Percentiles rank a stretch among this genome's conserved stretches.
phyloP scores from a whole-genome alignment of 2,113 vertebrate species.

The Crotalus helleri region DNA sequence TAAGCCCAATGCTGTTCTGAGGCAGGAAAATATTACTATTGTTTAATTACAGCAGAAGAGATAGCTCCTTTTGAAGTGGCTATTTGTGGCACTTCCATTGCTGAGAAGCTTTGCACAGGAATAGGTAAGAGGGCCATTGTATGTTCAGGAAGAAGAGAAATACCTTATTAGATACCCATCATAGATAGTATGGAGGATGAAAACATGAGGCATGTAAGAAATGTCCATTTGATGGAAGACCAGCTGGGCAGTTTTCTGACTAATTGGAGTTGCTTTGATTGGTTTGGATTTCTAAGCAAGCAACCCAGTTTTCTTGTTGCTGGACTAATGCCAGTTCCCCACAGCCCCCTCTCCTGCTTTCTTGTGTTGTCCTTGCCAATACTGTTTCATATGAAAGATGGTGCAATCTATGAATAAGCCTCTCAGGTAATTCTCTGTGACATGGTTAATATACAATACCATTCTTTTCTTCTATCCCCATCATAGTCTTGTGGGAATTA shows the following conservation, averaged over 20 bases:
- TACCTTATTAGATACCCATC: not conserved
- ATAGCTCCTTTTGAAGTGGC: conserved; percentile 7
- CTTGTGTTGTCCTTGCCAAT: not conserved
- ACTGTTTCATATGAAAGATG: not conserved
- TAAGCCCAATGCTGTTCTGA: conserved; percentile 50
- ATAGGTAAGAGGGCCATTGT: not conserved
- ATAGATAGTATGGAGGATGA: not conserved
- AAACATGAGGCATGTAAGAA: not conserved
- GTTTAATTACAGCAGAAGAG: conserved; percentile 56
- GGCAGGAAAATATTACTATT: conserved; percentile 60
- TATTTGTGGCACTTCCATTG: not conserved
- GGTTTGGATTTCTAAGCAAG: not conserved
- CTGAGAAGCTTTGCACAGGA: not conserved
- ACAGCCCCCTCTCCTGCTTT: not conserved
- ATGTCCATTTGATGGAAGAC: not conserved
- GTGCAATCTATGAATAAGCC: not conserved
- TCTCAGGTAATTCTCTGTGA: not conserved
- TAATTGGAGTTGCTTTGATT: not conserved
- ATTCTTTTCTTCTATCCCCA: not conserved
- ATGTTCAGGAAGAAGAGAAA: not conserved
- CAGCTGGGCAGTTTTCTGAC: not conserved
- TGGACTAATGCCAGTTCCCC: not conserved
- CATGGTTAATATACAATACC: not conserved
- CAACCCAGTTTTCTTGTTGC: not conserved
- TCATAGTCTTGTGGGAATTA: not conserved